A percentile compares a stretch with the other conserved stretches of the same genome.
Evolutionary conservation across 2,113 vertebrate genomes (phyloP).

Genomic region (Lampris incognitus): DNA sequence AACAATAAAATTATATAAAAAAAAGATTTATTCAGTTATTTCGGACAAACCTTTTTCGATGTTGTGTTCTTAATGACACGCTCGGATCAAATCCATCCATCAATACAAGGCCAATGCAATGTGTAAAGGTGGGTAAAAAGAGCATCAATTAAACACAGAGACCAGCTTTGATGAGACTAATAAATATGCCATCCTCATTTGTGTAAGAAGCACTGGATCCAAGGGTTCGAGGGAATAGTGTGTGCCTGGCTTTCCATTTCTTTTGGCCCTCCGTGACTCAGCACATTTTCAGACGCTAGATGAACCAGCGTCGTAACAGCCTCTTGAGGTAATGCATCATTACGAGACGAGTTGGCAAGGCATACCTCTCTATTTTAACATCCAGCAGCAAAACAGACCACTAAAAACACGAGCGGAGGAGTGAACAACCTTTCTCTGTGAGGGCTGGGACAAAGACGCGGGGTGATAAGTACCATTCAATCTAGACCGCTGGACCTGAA

Average conservation of each 20-base stretch:
- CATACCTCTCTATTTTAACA: slow-evolving; percentile 1
- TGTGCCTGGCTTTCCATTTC: slow-evolving; percentile 6
- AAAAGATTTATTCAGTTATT: no score
- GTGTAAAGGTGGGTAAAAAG: not conserved
- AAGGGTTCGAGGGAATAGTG: not conserved
- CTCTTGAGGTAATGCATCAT: not conserved
- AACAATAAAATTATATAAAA: no score
- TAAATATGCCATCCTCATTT: slow-evolving; percentile 4
- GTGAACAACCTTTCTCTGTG: not conserved
- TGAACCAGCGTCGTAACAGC: not conserved
- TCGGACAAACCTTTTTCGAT: no score
- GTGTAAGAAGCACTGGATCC: not conserved
- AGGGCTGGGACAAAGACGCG: not conserved
- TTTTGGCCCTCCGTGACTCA: slow-evolving; percentile 13
- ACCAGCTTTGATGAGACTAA: not conserved
- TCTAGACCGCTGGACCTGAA: not conserved
- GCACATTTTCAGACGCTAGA: slow-evolving; percentile 10
- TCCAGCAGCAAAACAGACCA: not conserved
- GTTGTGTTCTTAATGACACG: no score
- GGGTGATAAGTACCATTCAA: not conserved
- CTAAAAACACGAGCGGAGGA: not conserved
- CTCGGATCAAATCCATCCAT: no score
- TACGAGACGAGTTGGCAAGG: not conserved
- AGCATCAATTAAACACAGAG: not conserved
- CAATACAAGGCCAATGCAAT: not conserved